phyloP scores from a whole-genome alignment of 2,888 invertebrate species.

The Octonoba sinensis region DNA sequence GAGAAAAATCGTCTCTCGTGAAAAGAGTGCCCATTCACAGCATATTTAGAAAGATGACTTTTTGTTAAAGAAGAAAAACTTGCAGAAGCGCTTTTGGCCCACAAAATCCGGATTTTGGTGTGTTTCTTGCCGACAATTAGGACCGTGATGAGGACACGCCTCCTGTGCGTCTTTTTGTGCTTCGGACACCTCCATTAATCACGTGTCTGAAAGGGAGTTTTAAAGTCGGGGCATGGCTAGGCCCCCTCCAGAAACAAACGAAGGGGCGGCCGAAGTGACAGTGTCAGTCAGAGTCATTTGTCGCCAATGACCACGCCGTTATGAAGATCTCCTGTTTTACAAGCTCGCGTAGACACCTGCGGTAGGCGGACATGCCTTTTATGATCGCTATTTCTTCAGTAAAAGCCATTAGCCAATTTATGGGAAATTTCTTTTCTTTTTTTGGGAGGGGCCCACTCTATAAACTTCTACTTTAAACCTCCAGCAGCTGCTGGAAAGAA shows the following conservation, averaged over 20 bases:
- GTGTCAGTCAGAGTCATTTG: slow-evolving; percentile 56
- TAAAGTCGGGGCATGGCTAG: slow-evolving; percentile 9
- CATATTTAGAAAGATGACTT: slow-evolving; percentile 48
- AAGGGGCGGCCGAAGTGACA: slow-evolving; percentile 26
- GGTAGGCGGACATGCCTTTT: slow-evolving; percentile 20
- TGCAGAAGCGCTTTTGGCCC: slow-evolving; percentile 1
- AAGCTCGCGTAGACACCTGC: slow-evolving; percentile 53
- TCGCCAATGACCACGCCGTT: slow-evolving; percentile 38
- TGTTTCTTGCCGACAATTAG: slow-evolving; percentile 56
- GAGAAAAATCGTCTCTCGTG: slow-evolving; percentile 20
- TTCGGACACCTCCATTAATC: slow-evolving; percentile 55
- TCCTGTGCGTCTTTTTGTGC: slow-evolving; percentile 47
- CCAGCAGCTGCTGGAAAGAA: slow-evolving; percentile 52
- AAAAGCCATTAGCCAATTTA: slow-evolving; percentile 62
- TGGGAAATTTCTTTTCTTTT: slow-evolving; percentile 40
- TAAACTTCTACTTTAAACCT: slow-evolving; percentile 39
- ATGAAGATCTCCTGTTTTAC: slow-evolving; percentile 46
- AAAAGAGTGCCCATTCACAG: slow-evolving; percentile 43
- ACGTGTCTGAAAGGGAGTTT: slow-evolving; percentile 23
- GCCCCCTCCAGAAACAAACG: neutral
- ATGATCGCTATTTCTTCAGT: slow-evolving; percentile 29
- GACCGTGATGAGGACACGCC: slow-evolving; percentile 40
- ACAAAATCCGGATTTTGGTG: neutral
- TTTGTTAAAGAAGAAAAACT: slow-evolving; percentile 24
- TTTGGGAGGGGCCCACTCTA: slow-evolving; percentile 6